A percentile compares a stretch with the other conserved stretches of the same genome.
phyloP scores from a whole-genome alignment of 2,888 invertebrate species.

The Therioaphis trifolii region DNA sequence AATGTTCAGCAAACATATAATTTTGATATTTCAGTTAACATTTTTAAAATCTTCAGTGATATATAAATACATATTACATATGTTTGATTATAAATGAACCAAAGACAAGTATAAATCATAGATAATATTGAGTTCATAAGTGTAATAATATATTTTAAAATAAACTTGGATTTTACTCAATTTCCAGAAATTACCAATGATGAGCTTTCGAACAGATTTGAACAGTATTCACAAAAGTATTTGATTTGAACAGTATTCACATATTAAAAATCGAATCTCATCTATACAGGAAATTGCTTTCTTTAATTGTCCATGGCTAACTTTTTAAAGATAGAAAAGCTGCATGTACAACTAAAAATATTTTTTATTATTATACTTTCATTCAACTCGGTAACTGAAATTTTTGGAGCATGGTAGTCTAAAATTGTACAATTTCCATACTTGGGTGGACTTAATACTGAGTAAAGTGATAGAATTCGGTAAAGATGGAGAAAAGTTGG shows the following conservation, averaged over 20 bases:
- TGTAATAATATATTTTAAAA: not conserved
- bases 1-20: no score
- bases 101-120: not conserved
- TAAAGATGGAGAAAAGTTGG: no score
- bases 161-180: constrained; percentile 72
- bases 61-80: no score
- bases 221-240: constrained; percentile 88
- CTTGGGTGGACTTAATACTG: no score
- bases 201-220: constrained; percentile 86
- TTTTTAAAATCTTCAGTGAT: no score
- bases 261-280: constrained; percentile 81
- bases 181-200: constrained; percentile 88
- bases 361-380: not conserved
- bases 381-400: not conserved
- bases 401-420: no score
- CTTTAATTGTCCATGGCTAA: constrained; percentile 84
- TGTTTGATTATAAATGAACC: not conserved
- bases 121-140: not conserved
- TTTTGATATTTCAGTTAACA: no score
- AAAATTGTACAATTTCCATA: no score
- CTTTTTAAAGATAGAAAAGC: constrained; percentile 84
- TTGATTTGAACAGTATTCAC: no score
- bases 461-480: no score
- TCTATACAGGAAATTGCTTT: constrained; percentile 85
- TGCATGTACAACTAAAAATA: constrained; percentile 79